Base-by-base conservation (phyloP, 2,797 vertebrate species). In the Sardinella longiceps region DNA sequence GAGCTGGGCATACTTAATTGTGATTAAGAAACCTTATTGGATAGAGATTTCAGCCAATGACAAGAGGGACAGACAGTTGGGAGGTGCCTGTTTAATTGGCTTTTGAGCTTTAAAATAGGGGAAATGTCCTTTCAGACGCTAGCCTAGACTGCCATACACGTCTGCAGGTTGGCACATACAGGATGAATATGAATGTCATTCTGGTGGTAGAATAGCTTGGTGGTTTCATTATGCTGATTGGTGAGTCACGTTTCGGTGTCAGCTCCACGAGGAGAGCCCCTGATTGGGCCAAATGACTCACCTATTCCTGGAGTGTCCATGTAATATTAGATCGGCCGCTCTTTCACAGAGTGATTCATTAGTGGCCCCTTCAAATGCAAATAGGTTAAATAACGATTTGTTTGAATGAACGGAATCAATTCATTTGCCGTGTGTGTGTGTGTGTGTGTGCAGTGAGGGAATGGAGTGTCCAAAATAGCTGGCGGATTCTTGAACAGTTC, bases 331-430 rank as follows among this genome's bases (percentile, higher is more conserved):
- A 30, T 15, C 28, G 14, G 7, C 25, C 28, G 3, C 25, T 63
- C 60, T 63, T 37, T 70, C 30, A 70, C 0, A 15, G 30, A 15
- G 63, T 12, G 12, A 70, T 33, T 70, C 30, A 70, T 70, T 70
- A 70, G 63, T 70, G 63, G 63, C 63, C 15, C 15, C 28, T 63
- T 63, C 60, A 63, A 63, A 70, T 15, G 63, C 63, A 70, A 70
- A 70, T 70, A 33, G 63, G 28, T 70, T 15, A 37, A 30, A 70
- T 70, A 33, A 37, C 4, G 63, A 70, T 33, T 70, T 14, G 63
- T 70, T 70, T 70, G 63, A 70, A 70, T 70, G 28, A 70, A 37
- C 28, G 5, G 63, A 70, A 70, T 70, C 63, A 33, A 70, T 70
- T 70, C 30, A 70, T 70, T 70, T 33, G 28, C 30, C 2, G 28